Conservation (phyloP, 2,888 invertebrate species). For the Mystacides longicornis region DNA sequence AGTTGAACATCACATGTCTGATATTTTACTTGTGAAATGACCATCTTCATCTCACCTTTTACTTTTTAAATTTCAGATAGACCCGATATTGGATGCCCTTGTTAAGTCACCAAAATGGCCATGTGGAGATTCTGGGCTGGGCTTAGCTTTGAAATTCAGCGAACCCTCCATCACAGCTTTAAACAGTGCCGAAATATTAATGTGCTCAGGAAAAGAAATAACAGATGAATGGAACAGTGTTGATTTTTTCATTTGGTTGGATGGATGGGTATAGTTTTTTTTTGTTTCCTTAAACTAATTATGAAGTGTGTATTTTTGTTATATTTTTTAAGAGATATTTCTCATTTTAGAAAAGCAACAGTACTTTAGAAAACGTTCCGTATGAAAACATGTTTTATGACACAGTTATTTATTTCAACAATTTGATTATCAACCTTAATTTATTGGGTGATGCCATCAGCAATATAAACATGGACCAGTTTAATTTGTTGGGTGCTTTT, state of each 20-base stretch:
- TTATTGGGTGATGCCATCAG: constrained; percentile 22
- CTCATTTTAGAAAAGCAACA: constrained; percentile 17
- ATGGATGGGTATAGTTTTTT: constrained; percentile 8
- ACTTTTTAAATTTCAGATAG: constrained; percentile 34
- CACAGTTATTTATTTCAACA: constrained; percentile 36
- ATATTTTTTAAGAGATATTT: background rate
- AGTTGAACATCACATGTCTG: constrained; percentile 5
- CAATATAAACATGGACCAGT: constrained; percentile 9
- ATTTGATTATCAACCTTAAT: constrained; percentile 33
- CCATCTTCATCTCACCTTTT: background rate
- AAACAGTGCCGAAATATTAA: constrained; percentile 39
- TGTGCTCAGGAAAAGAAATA: constrained; percentile 39
- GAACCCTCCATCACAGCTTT: constrained; percentile 36
- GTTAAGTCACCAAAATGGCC: constrained; percentile 45
- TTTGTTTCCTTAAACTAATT: background rate
- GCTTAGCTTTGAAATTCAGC: constrained; percentile 33
- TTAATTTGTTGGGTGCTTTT: constrained; percentile 14
- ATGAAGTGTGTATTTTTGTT: background rate
- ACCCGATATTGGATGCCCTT: constrained; percentile 38
- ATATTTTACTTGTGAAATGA: background rate
- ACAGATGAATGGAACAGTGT: constrained; percentile 42
- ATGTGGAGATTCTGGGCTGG: constrained; percentile 39
- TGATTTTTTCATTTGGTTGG: constrained; percentile 21
- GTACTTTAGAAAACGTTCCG: constrained; percentile 9
- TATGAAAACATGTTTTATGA: constrained; percentile 38